phyloP scores from a whole-genome alignment of 2,888 invertebrate species.

The Nasonovia ribisnigri region DNA sequence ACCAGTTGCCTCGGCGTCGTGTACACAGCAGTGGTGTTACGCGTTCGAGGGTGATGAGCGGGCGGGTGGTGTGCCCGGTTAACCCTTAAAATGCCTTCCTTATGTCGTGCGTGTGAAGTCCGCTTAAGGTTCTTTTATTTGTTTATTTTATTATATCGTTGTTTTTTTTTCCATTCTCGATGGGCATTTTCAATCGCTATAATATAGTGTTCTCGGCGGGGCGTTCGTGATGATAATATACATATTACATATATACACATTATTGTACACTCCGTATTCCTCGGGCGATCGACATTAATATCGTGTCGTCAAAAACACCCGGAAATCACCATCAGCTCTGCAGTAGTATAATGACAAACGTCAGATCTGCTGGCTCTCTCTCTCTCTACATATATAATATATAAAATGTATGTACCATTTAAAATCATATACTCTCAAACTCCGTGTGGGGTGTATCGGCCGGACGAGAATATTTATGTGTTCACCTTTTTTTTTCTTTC shows the following conservation, averaged over 20 bases:
- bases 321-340: neutral
- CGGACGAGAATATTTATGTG: neutral
- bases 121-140: constrained; percentile 52
- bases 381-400: neutral
- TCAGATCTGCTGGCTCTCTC: neutral
- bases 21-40: neutral
- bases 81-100: constrained; percentile 60
- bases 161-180: neutral
- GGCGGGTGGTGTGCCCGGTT: neutral
- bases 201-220: constrained; percentile 34
- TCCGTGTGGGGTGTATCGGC: neutral
- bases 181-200: neutral
- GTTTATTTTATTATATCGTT: constrained; percentile 5
- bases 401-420: neutral
- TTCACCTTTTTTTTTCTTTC: neutral
- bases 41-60: neutral
- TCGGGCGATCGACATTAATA: neutral
- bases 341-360: neutral
- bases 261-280: neutral
- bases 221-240: neutral
- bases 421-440: neutral
- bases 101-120: constrained; percentile 36
- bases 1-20: neutral
- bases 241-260: neutral
- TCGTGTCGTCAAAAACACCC: neutral